Conservation (phyloP, 2,113 vertebrate species). For the Mohoua ochrocephala region DNA sequence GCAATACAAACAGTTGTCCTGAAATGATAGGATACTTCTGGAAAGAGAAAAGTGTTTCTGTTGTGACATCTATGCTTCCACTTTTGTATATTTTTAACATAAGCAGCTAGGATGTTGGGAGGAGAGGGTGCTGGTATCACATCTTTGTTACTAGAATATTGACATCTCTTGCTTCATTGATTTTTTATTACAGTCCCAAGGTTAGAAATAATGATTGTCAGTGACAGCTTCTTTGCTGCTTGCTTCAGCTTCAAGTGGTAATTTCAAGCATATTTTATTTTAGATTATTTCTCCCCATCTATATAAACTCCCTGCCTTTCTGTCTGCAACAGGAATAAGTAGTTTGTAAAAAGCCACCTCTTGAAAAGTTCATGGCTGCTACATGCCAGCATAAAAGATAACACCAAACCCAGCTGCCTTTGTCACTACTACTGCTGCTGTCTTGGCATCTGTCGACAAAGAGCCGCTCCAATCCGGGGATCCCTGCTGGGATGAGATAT, state of each 20-base stretch:
- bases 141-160: conserved; percentile 80
- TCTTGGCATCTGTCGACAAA: conserved; percentile 84
- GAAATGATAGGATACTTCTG: neutral
- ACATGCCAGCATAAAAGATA: conserved; percentile 39
- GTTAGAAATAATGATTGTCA: conserved; percentile 75
- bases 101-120: neutral
- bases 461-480: conserved; percentile 62
- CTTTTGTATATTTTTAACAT: neutral
- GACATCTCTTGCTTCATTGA: conserved; percentile 85
- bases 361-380: conserved; percentile 17
- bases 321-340: neutral
- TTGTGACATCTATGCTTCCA: neutral
- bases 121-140: neutral
- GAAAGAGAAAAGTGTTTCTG: neutral
- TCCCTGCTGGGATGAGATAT: conserved; percentile 79
- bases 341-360: neutral
- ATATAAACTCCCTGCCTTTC: neutral
- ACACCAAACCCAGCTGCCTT: conserved; percentile 4
- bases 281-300: conserved; percentile 20
- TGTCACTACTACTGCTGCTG: conserved; percentile 37
- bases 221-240: conserved; percentile 72
- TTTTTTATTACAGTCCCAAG: conserved; percentile 88
- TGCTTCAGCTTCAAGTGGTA: conserved; percentile 66
- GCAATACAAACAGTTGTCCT: neutral
- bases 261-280: conserved; percentile 72